These are phyloP conservation scores for Xanthia icteritia DNA, from an alignment of 2,888 invertebrate genomes.

Conservation along the genomic window DNA sequence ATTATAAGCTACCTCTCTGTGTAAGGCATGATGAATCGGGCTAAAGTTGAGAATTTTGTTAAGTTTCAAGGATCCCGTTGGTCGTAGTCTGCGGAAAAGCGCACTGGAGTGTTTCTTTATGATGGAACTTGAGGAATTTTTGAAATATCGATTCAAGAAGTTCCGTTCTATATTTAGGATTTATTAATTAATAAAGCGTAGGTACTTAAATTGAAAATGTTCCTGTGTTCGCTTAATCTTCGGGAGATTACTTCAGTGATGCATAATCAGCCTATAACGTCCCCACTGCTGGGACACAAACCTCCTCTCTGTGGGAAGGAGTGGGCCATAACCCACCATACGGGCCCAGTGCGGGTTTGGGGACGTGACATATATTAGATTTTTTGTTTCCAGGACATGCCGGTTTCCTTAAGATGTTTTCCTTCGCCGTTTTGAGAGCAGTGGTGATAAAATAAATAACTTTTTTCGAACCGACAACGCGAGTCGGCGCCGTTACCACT, in stretches of 20 bases:
- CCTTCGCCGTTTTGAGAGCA: background rate
- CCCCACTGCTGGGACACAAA: background rate
- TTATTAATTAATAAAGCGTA: slow-evolving; percentile 12
- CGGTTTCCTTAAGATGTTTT: background rate
- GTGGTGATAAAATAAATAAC: background rate
- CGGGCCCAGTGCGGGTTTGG: background rate
- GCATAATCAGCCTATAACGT: background rate
- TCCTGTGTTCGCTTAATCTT: slow-evolving; percentile 15
- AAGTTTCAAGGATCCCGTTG: slow-evolving; percentile 81
- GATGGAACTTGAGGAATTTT: slow-evolving; percentile 83
- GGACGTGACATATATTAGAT: background rate
- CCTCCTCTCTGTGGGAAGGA: too few species aligned
- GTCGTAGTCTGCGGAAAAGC: slow-evolving; percentile 81
- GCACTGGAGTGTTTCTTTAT: slow-evolving; percentile 86
- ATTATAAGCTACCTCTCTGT: slow-evolving; percentile 81
- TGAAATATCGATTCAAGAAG: slow-evolving; percentile 81
- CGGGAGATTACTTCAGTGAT: slow-evolving; percentile 14
- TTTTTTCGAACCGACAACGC: background rate
- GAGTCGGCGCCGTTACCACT: background rate
- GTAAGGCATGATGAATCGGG: slow-evolving; percentile 83
- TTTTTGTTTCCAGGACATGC: background rate
- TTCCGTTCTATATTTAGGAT: slow-evolving; percentile 67
- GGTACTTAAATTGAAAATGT: slow-evolving; percentile 2
- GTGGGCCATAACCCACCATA: background rate
- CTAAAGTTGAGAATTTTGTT: slow-evolving; percentile 81